A percentile compares a stretch with the other conserved stretches of the same genome.
Evolutionary conservation across 2,113 vertebrate species (phyloP).

Genomic region (Capra hircus): DNA sequence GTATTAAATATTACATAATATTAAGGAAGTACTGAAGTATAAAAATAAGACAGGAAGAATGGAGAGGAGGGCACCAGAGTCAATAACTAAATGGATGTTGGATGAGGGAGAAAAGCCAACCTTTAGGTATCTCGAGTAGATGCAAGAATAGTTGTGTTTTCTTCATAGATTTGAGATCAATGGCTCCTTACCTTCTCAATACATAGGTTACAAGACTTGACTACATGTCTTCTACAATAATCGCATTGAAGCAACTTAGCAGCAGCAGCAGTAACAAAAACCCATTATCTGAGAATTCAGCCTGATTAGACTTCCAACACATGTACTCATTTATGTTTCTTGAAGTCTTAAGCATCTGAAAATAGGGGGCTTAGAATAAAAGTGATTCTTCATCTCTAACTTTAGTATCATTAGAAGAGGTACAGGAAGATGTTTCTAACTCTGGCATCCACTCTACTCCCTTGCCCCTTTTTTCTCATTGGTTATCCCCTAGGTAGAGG

Average conservation of each 20-base stretch:
- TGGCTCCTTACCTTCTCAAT: neutral
- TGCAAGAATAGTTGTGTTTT: neutral
- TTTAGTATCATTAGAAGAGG: neutral
- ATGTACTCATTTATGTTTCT: neutral
- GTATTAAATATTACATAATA: neutral
- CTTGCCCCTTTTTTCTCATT: neutral
- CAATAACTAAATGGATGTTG: neutral
- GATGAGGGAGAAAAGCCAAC: neutral
- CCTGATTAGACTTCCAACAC: neutral
- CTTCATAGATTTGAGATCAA: neutral
- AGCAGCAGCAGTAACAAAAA: neutral
- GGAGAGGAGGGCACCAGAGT: neutral
- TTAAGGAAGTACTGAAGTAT: neutral
- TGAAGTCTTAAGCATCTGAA: conserved; percentile 30
- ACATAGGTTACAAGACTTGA: neutral
- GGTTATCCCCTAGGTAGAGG: neutral
- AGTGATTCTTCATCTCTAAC: conserved; percentile 5
- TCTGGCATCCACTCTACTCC: neutral
- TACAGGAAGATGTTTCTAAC: neutral
- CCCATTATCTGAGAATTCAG: neutral
- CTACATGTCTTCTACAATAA: neutral
- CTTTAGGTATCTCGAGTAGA: neutral
- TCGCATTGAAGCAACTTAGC: neutral
- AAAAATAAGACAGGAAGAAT: neutral
- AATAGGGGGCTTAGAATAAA: conserved; percentile 14